phyloP scores from a whole-genome alignment of 92 coral and sea anemone genomes.

The Palythoa grandiflora region DNA sequence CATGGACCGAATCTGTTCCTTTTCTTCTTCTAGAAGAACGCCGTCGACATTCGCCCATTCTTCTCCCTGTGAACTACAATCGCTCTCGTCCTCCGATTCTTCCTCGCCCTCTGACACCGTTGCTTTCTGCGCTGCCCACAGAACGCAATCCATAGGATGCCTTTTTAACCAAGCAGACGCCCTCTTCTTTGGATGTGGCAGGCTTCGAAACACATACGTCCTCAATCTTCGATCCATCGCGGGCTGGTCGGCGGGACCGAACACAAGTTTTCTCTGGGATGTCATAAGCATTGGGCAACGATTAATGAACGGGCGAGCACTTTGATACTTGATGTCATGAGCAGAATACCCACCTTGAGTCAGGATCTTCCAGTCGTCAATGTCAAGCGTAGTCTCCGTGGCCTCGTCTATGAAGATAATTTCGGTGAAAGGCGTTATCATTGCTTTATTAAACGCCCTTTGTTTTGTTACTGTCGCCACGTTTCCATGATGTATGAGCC shows the following conservation, averaged over 20 bases:
- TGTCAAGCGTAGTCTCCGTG: slow-evolving; percentile 29
- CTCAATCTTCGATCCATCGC: slow-evolving; percentile 60
- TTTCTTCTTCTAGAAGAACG: background rate
- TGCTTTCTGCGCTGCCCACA: slow-evolving; percentile 59
- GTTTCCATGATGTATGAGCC: slow-evolving; percentile 21
- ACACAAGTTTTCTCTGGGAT: slow-evolving; percentile 55
- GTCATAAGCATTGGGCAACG: slow-evolving; percentile 34
- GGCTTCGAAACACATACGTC: slow-evolving; percentile 39
- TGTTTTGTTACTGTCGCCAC: slow-evolving; percentile 61
- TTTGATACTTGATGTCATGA: slow-evolving; percentile 61
- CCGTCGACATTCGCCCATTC: slow-evolving; percentile 2
- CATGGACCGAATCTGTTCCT: slow-evolving; percentile 28
- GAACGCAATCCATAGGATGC: slow-evolving; percentile 65
- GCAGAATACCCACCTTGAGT: slow-evolving; percentile 62
- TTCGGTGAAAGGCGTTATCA: slow-evolving; percentile 54
- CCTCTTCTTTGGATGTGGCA: slow-evolving; percentile 51
- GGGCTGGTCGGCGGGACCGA: slow-evolving; percentile 54
- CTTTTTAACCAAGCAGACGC: slow-evolving; percentile 57
- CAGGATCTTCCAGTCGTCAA: slow-evolving; percentile 63
- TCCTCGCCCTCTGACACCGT: slow-evolving; percentile 31
- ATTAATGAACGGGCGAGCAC: slow-evolving; percentile 53
- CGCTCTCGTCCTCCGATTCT: slow-evolving; percentile 26
- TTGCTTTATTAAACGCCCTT: slow-evolving; percentile 57
- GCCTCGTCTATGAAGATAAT: slow-evolving; percentile 63
- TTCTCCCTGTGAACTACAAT: slow-evolving; percentile 22